These are phyloP conservation scores for Dicerorhinus sumatrensis DNA, from an alignment of 2,113 vertebrate genomes.

Conservation along the genomic window DNA sequence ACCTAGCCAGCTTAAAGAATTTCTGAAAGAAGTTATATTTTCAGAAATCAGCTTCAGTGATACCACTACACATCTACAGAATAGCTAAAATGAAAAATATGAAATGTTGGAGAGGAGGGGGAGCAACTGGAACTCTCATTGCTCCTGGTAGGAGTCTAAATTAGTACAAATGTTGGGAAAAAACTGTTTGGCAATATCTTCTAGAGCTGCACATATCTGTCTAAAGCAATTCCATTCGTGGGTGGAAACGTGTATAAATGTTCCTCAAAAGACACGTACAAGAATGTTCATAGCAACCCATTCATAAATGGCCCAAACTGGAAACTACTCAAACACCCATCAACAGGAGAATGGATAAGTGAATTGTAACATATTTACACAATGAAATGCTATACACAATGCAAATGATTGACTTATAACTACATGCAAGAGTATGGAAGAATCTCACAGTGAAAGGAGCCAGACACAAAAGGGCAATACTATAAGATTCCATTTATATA, in stretches of 20 bases:
- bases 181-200: background rate
- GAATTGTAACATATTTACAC: background rate
- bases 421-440: background rate
- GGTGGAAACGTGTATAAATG: background rate
- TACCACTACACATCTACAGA: background rate
- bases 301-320: background rate
- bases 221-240: background rate
- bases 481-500: background rate
- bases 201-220: background rate
- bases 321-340: background rate
- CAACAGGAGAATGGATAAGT: background rate
- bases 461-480: background rate
- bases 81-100: background rate
- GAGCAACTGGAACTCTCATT: background rate
- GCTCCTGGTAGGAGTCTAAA: background rate
- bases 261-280: background rate
- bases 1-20: background rate
- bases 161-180: background rate
- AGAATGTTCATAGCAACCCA: background rate
- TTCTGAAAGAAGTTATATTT: background rate
- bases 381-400: background rate
- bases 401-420: background rate
- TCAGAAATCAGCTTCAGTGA: background rate
- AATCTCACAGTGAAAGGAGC: background rate
- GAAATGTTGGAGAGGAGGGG: background rate